A percentile compares a stretch with the other conserved stretches of the same genome.
phyloP scores from a whole-genome alignment of 2,888 invertebrate genomes.

The Blera fallax region DNA sequence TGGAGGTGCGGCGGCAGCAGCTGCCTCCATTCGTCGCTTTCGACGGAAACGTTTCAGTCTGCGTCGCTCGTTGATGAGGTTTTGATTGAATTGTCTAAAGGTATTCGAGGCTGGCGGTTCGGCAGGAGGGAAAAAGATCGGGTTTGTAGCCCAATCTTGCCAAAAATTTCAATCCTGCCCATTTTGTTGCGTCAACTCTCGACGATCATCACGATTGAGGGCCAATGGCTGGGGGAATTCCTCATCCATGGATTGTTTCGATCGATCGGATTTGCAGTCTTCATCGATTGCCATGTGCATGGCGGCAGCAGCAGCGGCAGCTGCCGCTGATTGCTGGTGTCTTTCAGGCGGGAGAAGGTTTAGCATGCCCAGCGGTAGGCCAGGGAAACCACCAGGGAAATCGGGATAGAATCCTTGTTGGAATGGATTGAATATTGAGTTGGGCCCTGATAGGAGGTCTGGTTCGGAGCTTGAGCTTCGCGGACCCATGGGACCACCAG shows the following conservation, averaged over 20 bases:
- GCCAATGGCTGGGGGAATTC: conserved; percentile 83
- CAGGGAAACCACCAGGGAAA: conserved; percentile 89
- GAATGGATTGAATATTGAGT: conserved; percentile 89
- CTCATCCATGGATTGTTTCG: conserved; percentile 85
- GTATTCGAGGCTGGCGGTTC: conserved; percentile 70
- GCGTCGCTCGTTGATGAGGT: conserved; percentile 78
- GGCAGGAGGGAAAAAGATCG: conserved; percentile 80
- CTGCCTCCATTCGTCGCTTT: conserved; percentile 67
- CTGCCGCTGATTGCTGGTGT: conserved; percentile 83
- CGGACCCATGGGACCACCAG: conserved; percentile 79
- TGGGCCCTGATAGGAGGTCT: conserved; percentile 84
- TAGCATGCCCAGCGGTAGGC: conserved; percentile 91
- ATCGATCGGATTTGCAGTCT: conserved; percentile 86
- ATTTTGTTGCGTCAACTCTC: conserved; percentile 88
- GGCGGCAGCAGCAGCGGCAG: conserved; percentile 83
- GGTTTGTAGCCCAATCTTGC: conserved; percentile 82
- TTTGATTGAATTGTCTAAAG: conserved; percentile 79
- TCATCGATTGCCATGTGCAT: conserved; percentile 85
- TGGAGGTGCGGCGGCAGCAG: conserved; percentile 43
- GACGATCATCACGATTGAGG: conserved; percentile 84
- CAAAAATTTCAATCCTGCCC: conserved; percentile 88
- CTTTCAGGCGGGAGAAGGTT: conserved; percentile 90
- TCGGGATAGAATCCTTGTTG: conserved; percentile 92
- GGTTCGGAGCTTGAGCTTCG: conserved; percentile 87
- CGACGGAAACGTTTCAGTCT: conserved; percentile 79